Evolutionary conservation across 2,797 vertebrate genomes (phyloP).

Genomic region (Ataeniobius toweri): DNA sequence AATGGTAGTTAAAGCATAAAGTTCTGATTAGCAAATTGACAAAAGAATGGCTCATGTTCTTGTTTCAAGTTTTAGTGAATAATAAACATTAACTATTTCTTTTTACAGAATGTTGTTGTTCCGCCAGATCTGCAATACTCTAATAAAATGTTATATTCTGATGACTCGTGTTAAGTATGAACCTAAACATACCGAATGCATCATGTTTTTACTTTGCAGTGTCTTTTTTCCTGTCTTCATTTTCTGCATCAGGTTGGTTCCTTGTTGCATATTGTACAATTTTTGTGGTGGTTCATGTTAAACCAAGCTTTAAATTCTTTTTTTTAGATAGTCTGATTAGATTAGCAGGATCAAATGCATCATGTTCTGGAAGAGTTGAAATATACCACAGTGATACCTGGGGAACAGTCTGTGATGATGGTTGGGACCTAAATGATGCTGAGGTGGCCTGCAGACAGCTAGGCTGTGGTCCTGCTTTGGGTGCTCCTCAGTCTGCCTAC

Average conservation of each 20-base stretch:
- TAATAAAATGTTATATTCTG: not conserved
- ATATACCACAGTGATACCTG: not conserved
- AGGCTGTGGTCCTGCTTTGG: not conserved
- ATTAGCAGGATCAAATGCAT: not conserved
- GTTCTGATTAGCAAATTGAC: not conserved
- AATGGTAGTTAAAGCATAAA: not conserved
- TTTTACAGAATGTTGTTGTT: not conserved
- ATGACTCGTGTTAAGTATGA: not conserved
- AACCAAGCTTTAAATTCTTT: not conserved
- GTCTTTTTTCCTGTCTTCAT: not conserved
- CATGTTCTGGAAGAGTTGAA: slow-evolving; percentile 49
- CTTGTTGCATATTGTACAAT: not conserved
- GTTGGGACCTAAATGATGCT: slow-evolving; percentile 8
- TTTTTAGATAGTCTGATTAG: not conserved
- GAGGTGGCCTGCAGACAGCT: slow-evolving; percentile 24
- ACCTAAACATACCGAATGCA: not conserved
- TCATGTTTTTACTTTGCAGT: not conserved
- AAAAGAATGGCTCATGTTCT: not conserved
- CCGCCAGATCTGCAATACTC: no score
- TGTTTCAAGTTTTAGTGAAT: not conserved
- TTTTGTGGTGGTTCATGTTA: not conserved
- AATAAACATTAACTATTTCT: not conserved
- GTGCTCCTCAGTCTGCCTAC: fast-evolving
- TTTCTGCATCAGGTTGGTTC: not conserved
- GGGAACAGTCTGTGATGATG: slow-evolving; percentile 37